Base-by-base conservation (phyloP, 1,140 invertebrate genomes). In the Brachionus rotundiformis region DNA sequence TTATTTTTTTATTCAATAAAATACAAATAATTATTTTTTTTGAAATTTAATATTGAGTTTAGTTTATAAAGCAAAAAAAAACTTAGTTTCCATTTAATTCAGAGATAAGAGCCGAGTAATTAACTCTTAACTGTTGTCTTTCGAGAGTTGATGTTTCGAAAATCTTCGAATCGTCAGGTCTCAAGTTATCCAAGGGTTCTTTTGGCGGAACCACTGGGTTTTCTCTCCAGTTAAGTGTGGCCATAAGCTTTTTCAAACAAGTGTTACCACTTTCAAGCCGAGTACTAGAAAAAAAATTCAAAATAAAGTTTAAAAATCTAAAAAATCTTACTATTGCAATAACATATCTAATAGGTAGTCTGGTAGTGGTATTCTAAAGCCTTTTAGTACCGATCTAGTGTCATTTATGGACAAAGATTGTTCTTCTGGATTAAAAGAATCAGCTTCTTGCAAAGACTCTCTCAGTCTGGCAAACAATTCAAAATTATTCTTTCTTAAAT, bases 401-500 rank as follows among this genome's bases (percentile, higher is more conserved):
- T 63, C 49, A 82, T 86, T 86, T 79, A n/a, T 83, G 82, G 31
- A 61, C 31, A 81, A 27, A 23, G 65, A 16, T 54, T 82, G 44
- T 11, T 73, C n/a, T n/a, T 19, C 54, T 65, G 54, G 76, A 65
- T 82, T 68, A 23, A 71, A 49, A 3, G 39, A 41, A 31, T 77
- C 59, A 16, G 27, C n/a, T 23, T 13, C 54, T 54, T 36, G 86
- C 82, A 76, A 84, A 82, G 82, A 83, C 39, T 85, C 84, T 23
- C 84, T 81, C n/a, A 87, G 80, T 82, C 84, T 85, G 19, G 76
- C 81, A 83, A 87, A 87, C 39, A 83, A 84, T 81, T 88, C 87
- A 83, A 85, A 88, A 83, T 88, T 88, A 65, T 84, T 84, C 82
- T 87, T 87, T 63, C 86, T 84, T 23, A 88, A 84, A 68, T 87